These are phyloP conservation scores for Spilosoma lubricipeda DNA, from an alignment of 2,888 invertebrate species.

Conservation along the genomic window DNA sequence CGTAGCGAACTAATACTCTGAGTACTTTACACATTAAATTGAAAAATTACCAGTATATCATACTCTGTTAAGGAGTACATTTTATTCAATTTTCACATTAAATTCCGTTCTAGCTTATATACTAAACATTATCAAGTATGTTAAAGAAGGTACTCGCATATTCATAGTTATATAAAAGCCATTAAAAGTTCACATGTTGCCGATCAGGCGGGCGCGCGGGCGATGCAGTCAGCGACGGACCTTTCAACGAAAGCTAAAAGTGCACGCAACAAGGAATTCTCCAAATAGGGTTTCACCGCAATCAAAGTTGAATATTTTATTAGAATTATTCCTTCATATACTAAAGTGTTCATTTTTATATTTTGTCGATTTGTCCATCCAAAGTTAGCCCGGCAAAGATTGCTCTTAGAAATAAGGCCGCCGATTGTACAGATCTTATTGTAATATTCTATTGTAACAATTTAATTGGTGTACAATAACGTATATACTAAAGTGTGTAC, in stretches of 20 bases:
- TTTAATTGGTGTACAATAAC: too few species aligned
- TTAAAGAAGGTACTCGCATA: background rate
- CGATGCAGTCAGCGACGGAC: slow-evolving; percentile 20
- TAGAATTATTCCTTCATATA: background rate
- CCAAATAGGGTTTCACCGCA: background rate
- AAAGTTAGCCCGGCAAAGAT: too few species aligned
- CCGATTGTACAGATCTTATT: too few species aligned
- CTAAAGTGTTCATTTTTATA: background rate
- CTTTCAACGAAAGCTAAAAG: slow-evolving; percentile 43
- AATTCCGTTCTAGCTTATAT: background rate
- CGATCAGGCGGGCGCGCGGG: slow-evolving; percentile 13
- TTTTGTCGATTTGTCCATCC: too few species aligned
- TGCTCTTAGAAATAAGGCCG: too few species aligned
- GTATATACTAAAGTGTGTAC: too few species aligned
- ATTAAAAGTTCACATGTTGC: slow-evolving; percentile 34
- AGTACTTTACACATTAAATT: background rate
- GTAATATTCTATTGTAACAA: too few species aligned
- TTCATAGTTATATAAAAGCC: slow-evolving; percentile 11
- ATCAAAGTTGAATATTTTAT: background rate
- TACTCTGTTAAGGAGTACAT: background rate
- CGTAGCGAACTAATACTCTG: background rate
- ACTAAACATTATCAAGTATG: background rate
- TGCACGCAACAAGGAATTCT: slow-evolving; percentile 28
- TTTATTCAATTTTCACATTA: background rate
- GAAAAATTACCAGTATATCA: background rate